phyloP scores from a whole-genome alignment of 2,113 vertebrate species.

The Cephalophus harveyi region DNA sequence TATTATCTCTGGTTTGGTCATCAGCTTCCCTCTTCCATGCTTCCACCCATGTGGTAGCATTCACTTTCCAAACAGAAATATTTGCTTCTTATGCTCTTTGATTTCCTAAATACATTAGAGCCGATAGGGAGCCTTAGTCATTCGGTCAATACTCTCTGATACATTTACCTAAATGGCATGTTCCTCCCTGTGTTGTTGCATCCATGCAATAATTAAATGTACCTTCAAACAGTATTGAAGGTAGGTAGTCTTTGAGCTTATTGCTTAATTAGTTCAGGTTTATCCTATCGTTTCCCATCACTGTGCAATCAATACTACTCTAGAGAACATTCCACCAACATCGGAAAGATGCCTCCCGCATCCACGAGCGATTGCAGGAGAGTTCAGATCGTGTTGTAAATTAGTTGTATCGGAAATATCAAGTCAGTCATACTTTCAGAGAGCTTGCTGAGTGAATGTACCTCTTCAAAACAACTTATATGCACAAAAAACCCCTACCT shows the following conservation, averaged over 20 bases:
- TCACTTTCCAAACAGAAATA: constrained; percentile 15
- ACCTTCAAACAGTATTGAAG: constrained; percentile 70
- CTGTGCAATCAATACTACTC: constrained; percentile 68
- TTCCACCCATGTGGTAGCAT: neutral
- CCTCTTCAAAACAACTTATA: constrained; percentile 54
- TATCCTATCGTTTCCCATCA: constrained; percentile 72
- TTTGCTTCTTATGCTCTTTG: constrained; percentile 9
- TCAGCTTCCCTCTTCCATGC: neutral
- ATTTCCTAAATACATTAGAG: neutral
- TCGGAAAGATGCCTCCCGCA: constrained; percentile 75
- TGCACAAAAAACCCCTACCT: neutral
- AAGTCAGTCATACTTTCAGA: constrained; percentile 70
- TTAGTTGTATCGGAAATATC: constrained; percentile 56
- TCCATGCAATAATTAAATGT: constrained; percentile 70
- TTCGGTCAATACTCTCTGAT: constrained; percentile 43
- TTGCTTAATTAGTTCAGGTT: constrained; percentile 82
- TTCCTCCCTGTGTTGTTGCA: constrained; percentile 41
- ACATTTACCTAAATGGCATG: constrained; percentile 48
- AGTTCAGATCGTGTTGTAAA: constrained; percentile 51
- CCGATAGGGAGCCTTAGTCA: constrained; percentile 43
- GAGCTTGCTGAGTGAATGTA: constrained; percentile 66
- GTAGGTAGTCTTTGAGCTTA: constrained; percentile 67
- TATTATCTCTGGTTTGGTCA: neutral
- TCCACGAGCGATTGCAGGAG: constrained; percentile 34
- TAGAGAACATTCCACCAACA: constrained; percentile 72